Evolutionary conservation across 2,888 invertebrate species (phyloP).

Genomic region (Rhamphomyia laevipes): DNA sequence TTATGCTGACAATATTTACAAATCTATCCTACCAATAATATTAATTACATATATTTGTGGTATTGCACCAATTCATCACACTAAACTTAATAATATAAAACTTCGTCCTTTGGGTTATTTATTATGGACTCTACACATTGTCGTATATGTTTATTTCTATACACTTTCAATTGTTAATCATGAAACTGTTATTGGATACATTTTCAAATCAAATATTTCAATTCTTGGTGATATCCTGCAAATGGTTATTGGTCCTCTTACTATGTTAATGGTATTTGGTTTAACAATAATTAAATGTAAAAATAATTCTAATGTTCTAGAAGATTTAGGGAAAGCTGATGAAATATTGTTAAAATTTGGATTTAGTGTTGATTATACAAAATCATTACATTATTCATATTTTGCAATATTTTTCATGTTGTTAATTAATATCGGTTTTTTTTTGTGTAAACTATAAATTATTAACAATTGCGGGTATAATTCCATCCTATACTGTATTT

Average conservation of each 20-base stretch:
- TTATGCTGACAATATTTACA: slow-evolving; percentile 31
- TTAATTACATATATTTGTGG: slow-evolving; percentile 29
- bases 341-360: slow-evolving; percentile 30
- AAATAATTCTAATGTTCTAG: too few species aligned
- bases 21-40: slow-evolving; percentile 27
- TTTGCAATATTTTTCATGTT: slow-evolving; percentile 28
- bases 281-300: too few species aligned
- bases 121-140: too few species aligned
- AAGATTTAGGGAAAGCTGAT: too few species aligned
- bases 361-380: slow-evolving; percentile 27
- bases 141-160: too few species aligned
- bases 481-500: slow-evolving; percentile 31
- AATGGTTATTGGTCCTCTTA: too few species aligned
- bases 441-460: slow-evolving; percentile 29
- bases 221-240: too few species aligned
- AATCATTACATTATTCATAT: slow-evolving; percentile 26
- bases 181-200: too few species aligned
- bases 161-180: too few species aligned
- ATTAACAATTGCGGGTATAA: slow-evolving; percentile 26
- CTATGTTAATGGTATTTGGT: too few species aligned
- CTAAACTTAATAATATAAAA: slow-evolving; percentile 27
- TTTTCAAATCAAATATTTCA: too few species aligned
- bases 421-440: slow-evolving; percentile 28
- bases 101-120: slow-evolving; percentile 23
- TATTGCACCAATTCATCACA: slow-evolving; percentile 28